Conservation (phyloP, 2,888 invertebrate species). For the Acrobasis repandana region DNA sequence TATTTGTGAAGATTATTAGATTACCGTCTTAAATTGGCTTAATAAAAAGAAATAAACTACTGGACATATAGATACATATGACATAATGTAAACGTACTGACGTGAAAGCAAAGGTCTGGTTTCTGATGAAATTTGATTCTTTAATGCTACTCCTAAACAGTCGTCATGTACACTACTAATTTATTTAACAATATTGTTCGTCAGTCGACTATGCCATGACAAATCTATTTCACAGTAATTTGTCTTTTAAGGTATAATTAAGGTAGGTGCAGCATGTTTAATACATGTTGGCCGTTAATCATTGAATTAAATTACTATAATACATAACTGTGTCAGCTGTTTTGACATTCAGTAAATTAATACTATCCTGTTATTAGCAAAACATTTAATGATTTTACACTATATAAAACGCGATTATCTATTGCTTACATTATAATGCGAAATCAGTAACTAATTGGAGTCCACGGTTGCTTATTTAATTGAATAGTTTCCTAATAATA, state of each 20-base stretch:
- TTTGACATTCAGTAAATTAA: conserved; percentile 2
- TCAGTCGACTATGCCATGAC: no score
- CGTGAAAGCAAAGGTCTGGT: no score
- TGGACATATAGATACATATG: no score
- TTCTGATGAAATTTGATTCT: no score
- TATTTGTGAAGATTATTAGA: no score
- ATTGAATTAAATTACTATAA: background rate
- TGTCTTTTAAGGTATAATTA: background rate
- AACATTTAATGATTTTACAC: background rate
- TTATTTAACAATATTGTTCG: no score
- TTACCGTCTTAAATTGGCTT: no score
- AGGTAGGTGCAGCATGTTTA: background rate
- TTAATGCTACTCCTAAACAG: no score
- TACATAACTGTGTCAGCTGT: background rate
- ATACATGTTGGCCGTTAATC: background rate
- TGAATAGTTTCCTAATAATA: background rate
- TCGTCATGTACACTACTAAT: no score
- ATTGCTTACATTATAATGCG: background rate
- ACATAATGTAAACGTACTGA: no score
- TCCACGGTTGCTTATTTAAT: background rate
- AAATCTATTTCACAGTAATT: background rate
- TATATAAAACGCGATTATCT: background rate
- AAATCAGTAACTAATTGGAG: background rate
- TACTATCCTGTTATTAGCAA: background rate
- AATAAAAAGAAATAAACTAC: no score